Percentiles rank a stretch among this genome's conserved stretches.
Evolutionary conservation across 2,113 vertebrate genomes (phyloP).

Genomic region (Callionymus lyra): DNA sequence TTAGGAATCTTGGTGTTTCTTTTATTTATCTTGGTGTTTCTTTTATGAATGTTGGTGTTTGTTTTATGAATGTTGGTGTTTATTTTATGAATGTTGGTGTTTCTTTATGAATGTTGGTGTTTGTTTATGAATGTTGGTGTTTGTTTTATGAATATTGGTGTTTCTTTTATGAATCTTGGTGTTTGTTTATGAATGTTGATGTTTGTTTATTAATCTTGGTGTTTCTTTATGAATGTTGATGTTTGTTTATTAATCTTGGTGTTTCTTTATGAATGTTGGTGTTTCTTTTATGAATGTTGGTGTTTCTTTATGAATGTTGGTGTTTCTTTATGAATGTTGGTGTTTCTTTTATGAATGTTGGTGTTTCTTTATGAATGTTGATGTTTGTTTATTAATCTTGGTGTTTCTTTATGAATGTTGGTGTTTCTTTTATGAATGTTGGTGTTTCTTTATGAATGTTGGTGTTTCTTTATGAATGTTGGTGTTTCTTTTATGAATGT

Average conservation of each 20-base stretch:
- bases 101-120: slow-evolving; percentile 38
- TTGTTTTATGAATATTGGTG: too few relatives aligned
- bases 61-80: too few relatives aligned
- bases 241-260: not conserved
- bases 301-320: too few relatives aligned
- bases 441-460: slow-evolving; percentile 45
- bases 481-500: too few relatives aligned
- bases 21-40: too few relatives aligned
- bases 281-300: not conserved
- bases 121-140: too few relatives aligned
- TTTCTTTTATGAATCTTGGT: slow-evolving; percentile 47
- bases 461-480: slow-evolving; percentile 4
- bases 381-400: slow-evolving; percentile 59
- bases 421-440: too few relatives aligned
- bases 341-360: not conserved
- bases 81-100: too few relatives aligned
- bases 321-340: slow-evolving; percentile 43
- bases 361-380: too few relatives aligned
- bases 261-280: slow-evolving; percentile 44
- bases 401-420: not conserved
- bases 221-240: slow-evolving; percentile 44
- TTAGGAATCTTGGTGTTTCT: slow-evolving; percentile 36
- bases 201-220: too few relatives aligned
- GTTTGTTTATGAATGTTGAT: not conserved
- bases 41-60: slow-evolving; percentile 37